Conservation (phyloP, 2,888 invertebrate genomes). For the Apoda limacodes region DNA sequence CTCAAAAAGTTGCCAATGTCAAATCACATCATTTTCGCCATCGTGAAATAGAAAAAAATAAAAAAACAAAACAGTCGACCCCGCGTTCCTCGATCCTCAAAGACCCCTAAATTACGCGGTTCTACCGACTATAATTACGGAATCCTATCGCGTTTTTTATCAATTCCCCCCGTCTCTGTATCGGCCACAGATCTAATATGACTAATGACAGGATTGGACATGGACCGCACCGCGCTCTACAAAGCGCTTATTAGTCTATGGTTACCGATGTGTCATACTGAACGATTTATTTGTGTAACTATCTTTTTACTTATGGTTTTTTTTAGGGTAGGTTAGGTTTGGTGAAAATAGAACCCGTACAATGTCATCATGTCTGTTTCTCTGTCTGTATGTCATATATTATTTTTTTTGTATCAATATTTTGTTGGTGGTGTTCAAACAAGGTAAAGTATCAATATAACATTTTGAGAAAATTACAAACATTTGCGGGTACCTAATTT, state of each 20-base stretch:
- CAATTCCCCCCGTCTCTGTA: slow-evolving; percentile 25
- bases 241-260: slow-evolving; percentile 38
- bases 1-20: no score
- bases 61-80: not conserved
- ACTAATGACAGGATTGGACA: slow-evolving; percentile 50
- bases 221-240: slow-evolving; percentile 23
- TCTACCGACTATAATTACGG: slow-evolving; percentile 41
- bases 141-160: slow-evolving; percentile 47
- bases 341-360: slow-evolving; percentile 11
- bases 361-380: slow-evolving; percentile 11
- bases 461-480: no score
- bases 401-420: not conserved
- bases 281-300: slow-evolving; percentile 28
- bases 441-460: no score
- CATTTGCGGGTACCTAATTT: no score
- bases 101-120: slow-evolving; percentile 45
- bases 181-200: slow-evolving; percentile 57
- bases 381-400: not conserved
- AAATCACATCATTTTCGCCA: slow-evolving; percentile 25
- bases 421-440: not conserved
- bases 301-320: slow-evolving; percentile 15
- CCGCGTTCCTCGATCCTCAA: slow-evolving; percentile 18
- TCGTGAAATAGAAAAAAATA: slow-evolving; percentile 29
- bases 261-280: slow-evolving; percentile 31
- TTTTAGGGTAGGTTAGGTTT: no score